phyloP scores from a whole-genome alignment of 2,888 invertebrate species.

The Lacanobia wlatinum region DNA sequence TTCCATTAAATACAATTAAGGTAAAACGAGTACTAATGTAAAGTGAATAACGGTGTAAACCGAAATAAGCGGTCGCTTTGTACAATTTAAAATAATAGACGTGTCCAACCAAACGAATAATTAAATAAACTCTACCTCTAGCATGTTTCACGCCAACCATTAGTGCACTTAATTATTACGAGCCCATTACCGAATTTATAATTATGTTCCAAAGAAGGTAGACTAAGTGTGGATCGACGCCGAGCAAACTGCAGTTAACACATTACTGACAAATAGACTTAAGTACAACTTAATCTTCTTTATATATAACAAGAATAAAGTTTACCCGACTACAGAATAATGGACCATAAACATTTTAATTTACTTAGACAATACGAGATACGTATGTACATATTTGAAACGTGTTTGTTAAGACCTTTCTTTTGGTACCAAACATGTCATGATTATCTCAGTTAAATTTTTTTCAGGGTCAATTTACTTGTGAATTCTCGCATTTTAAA shows the following conservation, averaged over 20 bases:
- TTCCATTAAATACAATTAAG: not conserved
- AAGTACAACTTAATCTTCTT: too few relatives aligned
- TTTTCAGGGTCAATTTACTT: too few relatives aligned
- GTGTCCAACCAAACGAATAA: conserved; percentile 15
- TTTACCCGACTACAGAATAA: too few relatives aligned
- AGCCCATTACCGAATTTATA: not conserved
- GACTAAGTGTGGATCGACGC: not conserved
- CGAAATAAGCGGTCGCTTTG: conserved; percentile 21
- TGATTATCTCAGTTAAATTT: too few relatives aligned
- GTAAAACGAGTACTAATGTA: not conserved
- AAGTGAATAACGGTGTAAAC: not conserved
- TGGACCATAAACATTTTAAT: too few relatives aligned
- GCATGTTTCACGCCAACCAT: too few relatives aligned
- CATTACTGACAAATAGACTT: not conserved
- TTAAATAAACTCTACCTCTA: not conserved
- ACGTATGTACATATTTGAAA: too few relatives aligned
- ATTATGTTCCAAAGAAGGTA: not conserved
- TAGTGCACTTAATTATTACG: not conserved
- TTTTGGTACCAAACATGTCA: too few relatives aligned
- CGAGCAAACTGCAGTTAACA: not conserved
- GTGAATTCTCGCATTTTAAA: too few relatives aligned
- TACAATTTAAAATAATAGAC: conserved; percentile 7
- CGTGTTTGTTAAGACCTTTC: too few relatives aligned
- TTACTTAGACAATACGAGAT: too few relatives aligned
- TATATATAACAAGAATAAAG: too few relatives aligned